These are phyloP conservation scores for Aradus depressus DNA, from an alignment of 2,888 invertebrate species.

Conservation along the genomic window DNA sequence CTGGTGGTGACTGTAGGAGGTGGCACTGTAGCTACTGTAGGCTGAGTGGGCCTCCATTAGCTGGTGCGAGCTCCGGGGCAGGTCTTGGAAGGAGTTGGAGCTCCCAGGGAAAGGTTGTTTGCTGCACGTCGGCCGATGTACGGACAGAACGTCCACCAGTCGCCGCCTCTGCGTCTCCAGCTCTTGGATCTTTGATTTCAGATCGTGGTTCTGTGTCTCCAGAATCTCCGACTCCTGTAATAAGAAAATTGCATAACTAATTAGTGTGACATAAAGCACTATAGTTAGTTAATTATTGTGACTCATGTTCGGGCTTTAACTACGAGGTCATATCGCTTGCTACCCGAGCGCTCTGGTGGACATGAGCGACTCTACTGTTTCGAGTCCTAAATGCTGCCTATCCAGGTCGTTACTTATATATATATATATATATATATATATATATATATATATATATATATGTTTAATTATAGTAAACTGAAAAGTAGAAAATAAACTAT, in stretches of 20 bases:
- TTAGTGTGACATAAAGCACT: neutral
- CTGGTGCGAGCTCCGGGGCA: neutral
- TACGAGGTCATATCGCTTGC: no score
- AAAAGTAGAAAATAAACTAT: no score
- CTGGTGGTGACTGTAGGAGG: neutral
- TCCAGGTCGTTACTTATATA: no score
- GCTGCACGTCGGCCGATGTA: conserved; percentile 61
- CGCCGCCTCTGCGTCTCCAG: conserved; percentile 67
- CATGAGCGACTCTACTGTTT: no score
- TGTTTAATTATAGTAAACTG: no score
- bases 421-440: no score
- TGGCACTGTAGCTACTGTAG: neutral
- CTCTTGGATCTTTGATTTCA: conserved; percentile 71
- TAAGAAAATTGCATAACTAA: neutral
- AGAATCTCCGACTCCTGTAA: conserved; percentile 66
- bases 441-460: no score
- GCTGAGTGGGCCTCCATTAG: neutral
- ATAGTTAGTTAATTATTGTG: neutral
- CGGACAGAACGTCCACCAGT: conserved; percentile 65
- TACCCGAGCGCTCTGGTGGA: no score
- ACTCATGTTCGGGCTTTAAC: neutral
- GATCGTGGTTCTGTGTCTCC: conserved; percentile 72
- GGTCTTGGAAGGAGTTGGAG: conserved; percentile 18
- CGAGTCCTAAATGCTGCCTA: no score
- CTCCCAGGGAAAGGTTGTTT: conserved; percentile 34